These are phyloP conservation scores for Brachymystax lenok DNA, from an alignment of 2,797 vertebrate species.

Conservation along the genomic window DNA sequence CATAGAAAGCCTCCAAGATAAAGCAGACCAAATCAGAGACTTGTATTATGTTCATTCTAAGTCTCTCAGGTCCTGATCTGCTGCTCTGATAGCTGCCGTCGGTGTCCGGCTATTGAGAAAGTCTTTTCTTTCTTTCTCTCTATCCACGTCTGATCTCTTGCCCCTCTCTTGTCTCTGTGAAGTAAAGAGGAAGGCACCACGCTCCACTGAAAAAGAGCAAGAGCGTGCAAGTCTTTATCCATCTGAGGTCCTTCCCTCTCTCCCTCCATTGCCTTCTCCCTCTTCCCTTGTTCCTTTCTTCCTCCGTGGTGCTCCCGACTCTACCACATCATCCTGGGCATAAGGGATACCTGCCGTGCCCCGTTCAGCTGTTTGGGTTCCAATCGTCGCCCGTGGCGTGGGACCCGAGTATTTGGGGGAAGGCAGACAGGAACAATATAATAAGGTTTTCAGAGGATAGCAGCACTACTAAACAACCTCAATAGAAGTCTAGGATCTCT, in stretches of 20 bases:
- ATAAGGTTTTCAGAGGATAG: not conserved
- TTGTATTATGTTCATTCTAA: slow-evolving; percentile 29
- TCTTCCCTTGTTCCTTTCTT: slow-evolving; percentile 20
- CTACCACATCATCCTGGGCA: slow-evolving; percentile 35
- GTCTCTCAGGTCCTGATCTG: slow-evolving; percentile 30
- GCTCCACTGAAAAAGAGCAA: slow-evolving; percentile 29
- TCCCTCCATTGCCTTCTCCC: slow-evolving; percentile 20
- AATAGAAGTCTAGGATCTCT: slow-evolving; percentile 43
- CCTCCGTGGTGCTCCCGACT: slow-evolving; percentile 17
- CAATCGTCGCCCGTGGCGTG: slow-evolving; percentile 11
- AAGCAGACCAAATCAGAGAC: slow-evolving; percentile 18
- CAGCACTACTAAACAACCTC: slow-evolving; percentile 31
- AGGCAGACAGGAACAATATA: slow-evolving; percentile 21
- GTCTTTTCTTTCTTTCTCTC: slow-evolving; percentile 7
- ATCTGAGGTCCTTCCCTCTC: slow-evolving; percentile 16
- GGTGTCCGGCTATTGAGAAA: slow-evolving; percentile 20
- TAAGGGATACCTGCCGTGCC: slow-evolving; percentile 54
- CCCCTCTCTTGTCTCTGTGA: slow-evolving; percentile 36
- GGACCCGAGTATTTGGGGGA: slow-evolving; percentile 25
- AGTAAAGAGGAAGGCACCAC: slow-evolving; percentile 25
- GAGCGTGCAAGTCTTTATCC: slow-evolving; percentile 24
- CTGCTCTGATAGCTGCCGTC: slow-evolving; percentile 19
- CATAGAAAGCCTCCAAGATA: slow-evolving; percentile 14
- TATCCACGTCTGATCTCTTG: slow-evolving; percentile 21
- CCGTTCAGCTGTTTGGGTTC: slow-evolving; percentile 50